Percentiles rank a stretch among this genome's conserved stretches.
These are phyloP conservation scores for Apostichopus parvimensis DNA, from an alignment of 35 echinoderm and acorn worm genomes.

Conservation along the genomic window DNA sequence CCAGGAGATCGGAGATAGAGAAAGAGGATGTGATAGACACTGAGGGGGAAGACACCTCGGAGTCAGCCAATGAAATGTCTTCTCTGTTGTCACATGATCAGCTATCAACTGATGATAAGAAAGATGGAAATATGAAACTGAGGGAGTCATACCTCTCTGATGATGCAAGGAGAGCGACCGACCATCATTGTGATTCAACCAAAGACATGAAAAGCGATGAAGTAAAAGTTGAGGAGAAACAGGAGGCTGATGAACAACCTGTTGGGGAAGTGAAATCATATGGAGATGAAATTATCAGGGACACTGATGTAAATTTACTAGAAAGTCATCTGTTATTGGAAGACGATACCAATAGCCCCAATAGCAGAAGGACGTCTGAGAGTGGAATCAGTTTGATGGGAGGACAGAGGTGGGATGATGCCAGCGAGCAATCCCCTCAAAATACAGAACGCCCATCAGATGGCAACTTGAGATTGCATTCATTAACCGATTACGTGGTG, in stretches of 20 bases:
- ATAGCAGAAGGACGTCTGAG: neutral
- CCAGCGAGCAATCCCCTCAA: neutral
- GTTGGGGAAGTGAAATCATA: neutral
- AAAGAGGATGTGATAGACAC: neutral
- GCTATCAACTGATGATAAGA: neutral
- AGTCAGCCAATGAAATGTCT: constrained; percentile 41
- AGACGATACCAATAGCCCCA: neutral
- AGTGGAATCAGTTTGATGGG: constrained; percentile 45
- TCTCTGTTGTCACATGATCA: constrained; percentile 24
- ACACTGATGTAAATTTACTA: neutral
- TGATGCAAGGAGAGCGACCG: neutral
- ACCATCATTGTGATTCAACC: neutral
- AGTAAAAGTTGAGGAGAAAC: neutral
- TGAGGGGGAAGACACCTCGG: neutral
- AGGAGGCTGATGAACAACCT: neutral
- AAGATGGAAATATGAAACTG: neutral
- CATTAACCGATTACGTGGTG: constrained; percentile 75
- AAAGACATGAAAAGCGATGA: neutral
- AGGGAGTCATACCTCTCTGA: neutral
- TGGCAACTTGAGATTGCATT: neutral
- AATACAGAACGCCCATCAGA: neutral
- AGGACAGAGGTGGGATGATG: constrained; percentile 29
- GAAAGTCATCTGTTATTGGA: constrained; percentile 10
- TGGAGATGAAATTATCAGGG: neutral
- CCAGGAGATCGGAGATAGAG: neutral